Conservation (phyloP, 2,888 invertebrate genomes). For the Thyatira batis region DNA sequence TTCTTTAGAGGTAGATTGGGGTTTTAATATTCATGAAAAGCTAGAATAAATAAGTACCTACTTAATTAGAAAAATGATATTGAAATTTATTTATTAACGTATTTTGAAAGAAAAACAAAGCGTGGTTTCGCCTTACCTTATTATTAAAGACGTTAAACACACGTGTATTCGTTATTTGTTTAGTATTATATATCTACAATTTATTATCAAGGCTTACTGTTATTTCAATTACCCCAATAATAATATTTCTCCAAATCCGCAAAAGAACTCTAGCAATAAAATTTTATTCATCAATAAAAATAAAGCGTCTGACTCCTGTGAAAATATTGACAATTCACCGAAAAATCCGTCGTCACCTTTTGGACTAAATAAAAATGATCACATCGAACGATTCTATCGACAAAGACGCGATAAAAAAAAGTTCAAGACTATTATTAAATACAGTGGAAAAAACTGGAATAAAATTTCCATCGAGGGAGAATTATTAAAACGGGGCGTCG, state of each 20-base stretch:
- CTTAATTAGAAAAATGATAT: too few relatives aligned
- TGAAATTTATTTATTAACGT: too few relatives aligned
- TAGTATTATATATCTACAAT: too few relatives aligned
- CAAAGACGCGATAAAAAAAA: background rate
- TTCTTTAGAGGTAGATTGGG: too few relatives aligned
- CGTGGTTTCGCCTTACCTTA: too few relatives aligned
- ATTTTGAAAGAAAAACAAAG: too few relatives aligned
- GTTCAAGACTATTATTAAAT: slow-evolving; percentile 11
- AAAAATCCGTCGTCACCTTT: background rate
- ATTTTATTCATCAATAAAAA: slow-evolving; percentile 41
- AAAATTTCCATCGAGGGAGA: slow-evolving; percentile 21
- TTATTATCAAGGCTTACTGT: background rate
- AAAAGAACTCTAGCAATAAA: slow-evolving; percentile 35
- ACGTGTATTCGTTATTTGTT: too few relatives aligned
- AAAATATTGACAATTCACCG: background rate
- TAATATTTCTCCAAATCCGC: slow-evolving; percentile 15
- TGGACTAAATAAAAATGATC: background rate
- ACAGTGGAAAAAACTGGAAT: slow-evolving; percentile 35
- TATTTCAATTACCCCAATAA: slow-evolving; percentile 30
- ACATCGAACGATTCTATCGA: background rate
- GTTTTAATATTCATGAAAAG: too few relatives aligned
- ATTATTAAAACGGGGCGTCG: slow-evolving; percentile 31
- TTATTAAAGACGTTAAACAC: too few relatives aligned
- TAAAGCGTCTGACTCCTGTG: slow-evolving; percentile 30
- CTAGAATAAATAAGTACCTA: too few relatives aligned